Evolutionary conservation across 2,888 invertebrate genomes (phyloP).

Genomic region (Ectemnius cavifrons): DNA sequence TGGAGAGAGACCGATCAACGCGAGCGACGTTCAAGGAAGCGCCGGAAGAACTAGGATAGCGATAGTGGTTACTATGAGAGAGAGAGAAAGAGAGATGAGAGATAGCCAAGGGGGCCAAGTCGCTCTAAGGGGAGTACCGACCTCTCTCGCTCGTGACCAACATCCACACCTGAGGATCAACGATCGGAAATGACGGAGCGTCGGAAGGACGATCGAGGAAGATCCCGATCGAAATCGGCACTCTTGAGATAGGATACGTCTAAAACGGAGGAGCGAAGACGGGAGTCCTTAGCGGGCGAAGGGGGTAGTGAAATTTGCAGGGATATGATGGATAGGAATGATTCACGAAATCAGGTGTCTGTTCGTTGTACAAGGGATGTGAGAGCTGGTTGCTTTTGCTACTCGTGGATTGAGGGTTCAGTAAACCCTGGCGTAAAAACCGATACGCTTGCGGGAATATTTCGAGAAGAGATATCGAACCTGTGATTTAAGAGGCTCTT

Average conservation of each 20-base stretch:
- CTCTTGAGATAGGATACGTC: too few relatives aligned
- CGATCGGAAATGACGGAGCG: conserved; percentile 44
- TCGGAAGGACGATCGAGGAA: conserved; percentile 45
- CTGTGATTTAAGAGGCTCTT: too few relatives aligned
- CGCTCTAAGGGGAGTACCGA: conserved; percentile 54
- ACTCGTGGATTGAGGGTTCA: too few relatives aligned
- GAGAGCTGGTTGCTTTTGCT: background rate
- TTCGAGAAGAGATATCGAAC: too few relatives aligned
- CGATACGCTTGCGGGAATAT: too few relatives aligned
- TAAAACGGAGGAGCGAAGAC: too few relatives aligned
- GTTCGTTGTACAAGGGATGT: background rate
- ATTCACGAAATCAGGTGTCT: conserved; percentile 16
- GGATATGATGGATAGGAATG: conserved; percentile 34
- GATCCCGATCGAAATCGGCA: conserved; percentile 12
- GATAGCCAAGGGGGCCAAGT: conserved; percentile 33
- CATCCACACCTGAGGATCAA: conserved; percentile 60
- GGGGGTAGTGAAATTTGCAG: background rate
- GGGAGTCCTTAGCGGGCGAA: too few relatives aligned
- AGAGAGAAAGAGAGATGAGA: conserved; percentile 16
- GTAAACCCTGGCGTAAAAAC: too few relatives aligned
- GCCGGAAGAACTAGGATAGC: too few relatives aligned
- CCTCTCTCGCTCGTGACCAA: conserved; percentile 50
- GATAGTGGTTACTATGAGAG: too few relatives aligned
- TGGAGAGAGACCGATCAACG: background rate
- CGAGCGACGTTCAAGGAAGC: too few relatives aligned